phyloP scores from a whole-genome alignment of 2,113 vertebrate genomes.

The Sula dactylatra region DNA sequence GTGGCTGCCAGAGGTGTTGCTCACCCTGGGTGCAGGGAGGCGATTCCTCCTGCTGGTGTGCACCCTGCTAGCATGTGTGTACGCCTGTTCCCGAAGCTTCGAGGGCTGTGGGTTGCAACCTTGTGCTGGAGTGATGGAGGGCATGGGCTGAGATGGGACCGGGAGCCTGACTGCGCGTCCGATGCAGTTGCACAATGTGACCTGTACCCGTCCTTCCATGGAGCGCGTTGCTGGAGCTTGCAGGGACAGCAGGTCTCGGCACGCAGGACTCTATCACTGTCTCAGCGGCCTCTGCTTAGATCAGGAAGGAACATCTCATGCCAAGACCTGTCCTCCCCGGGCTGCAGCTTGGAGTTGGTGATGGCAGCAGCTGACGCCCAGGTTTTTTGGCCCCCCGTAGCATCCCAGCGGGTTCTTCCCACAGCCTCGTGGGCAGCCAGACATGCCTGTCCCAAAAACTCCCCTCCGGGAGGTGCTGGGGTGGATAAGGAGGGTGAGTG shows the following conservation, averaged over 20 bases:
- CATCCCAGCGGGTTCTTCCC: neutral
- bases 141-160: neutral
- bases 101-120: neutral
- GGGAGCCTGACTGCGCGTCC: neutral
- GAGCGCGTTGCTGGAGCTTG: neutral
- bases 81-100: neutral
- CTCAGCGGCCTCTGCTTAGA: slow-evolving; percentile 19
- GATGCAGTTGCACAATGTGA: neutral
- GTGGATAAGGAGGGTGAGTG: neutral
- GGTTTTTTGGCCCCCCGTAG: neutral
- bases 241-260: neutral
- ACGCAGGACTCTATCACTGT: neutral
- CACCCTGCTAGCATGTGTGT: fast-evolving
- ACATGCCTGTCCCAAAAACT: neutral
- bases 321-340: slow-evolving; percentile 38
- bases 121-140: neutral
- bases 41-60: neutral
- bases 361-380: slow-evolving; percentile 2
- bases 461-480: neutral
- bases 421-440: neutral
- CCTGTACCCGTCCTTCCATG: neutral
- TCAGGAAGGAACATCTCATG: slow-evolving; percentile 21
- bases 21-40: neutral
- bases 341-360: neutral
- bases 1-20: neutral